These are phyloP conservation scores for Mythimna vitellina DNA, from an alignment of 2,888 invertebrate genomes.

Conservation along the genomic window DNA sequence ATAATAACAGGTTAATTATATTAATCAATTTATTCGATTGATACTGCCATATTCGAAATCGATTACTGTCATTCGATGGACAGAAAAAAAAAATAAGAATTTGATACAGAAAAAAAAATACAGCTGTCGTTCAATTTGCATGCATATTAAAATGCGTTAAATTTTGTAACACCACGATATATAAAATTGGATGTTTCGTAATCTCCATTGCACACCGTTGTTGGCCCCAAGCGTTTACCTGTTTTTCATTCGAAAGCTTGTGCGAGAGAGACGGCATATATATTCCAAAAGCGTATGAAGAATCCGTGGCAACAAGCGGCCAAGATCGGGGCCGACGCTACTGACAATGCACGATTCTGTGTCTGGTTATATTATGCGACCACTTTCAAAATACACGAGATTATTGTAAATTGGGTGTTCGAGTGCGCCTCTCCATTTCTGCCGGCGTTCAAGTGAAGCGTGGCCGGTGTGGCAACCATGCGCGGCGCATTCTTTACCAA, in stretches of 20 bases:
- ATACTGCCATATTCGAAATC: constrained; percentile 44
- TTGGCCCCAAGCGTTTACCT: constrained; percentile 83
- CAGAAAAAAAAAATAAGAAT: constrained; percentile 37
- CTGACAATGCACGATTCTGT: constrained; percentile 88
- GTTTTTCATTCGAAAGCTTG: constrained; percentile 82
- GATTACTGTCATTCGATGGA: constrained; percentile 47
- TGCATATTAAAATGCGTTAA: constrained; percentile 73
- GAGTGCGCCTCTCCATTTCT: constrained; percentile 78
- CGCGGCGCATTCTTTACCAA: constrained; percentile 90
- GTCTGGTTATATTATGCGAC: constrained; percentile 88
- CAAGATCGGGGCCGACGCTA: constrained; percentile 87
- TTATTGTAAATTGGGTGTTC: constrained; percentile 77
- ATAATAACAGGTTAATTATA: constrained; percentile 53
- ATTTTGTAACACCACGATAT: constrained; percentile 72
- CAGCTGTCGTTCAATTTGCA: constrained; percentile 68
- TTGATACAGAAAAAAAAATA: constrained; percentile 50
- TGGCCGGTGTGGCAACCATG: constrained; percentile 89
- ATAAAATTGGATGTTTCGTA: constrained; percentile 73
- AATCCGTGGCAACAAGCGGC: constrained; percentile 82
- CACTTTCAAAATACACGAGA: constrained; percentile 74
- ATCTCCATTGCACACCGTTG: constrained; percentile 75
- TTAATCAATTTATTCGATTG: constrained; percentile 39
- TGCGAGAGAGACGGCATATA: constrained; percentile 81
- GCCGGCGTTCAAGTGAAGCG: constrained; percentile 82
- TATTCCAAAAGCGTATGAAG: constrained; percentile 84